Conservation (phyloP, 2,797 vertebrate species). For the Ceyx erithaca region DNA sequence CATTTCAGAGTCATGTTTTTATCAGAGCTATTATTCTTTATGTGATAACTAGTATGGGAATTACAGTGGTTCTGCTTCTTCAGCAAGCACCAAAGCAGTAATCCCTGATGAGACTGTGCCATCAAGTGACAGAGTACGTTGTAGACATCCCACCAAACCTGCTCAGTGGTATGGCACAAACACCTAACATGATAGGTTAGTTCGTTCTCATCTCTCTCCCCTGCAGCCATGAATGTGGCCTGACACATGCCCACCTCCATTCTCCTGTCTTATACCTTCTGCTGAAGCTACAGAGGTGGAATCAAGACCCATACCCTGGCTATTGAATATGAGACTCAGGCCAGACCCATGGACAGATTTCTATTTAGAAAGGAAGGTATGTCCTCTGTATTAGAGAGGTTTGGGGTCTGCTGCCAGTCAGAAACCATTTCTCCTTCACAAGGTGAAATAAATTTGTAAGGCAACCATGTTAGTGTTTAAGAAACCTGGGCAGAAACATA, state of each 20-base stretch:
- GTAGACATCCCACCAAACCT: neutral
- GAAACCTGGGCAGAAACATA: neutral
- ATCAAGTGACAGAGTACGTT: neutral
- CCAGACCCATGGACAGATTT: neutral
- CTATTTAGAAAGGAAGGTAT: neutral
- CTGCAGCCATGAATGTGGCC: neutral
- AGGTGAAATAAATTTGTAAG: neutral
- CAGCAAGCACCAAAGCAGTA: neutral
- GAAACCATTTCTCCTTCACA: neutral
- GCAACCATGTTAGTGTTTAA: neutral
- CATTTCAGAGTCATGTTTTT: neutral
- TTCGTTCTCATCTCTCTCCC: neutral
- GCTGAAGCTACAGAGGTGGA: neutral
- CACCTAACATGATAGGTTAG: neutral
- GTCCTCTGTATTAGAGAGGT: neutral
- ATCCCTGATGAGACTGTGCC: neutral
- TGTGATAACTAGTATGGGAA: neutral
- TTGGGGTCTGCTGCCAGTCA: fast-evolving
- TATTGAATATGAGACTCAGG: neutral
- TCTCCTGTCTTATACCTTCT: neutral
- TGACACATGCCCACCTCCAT: neutral
- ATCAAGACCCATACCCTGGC: neutral
- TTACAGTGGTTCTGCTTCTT: neutral
- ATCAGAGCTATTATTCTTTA: neutral
- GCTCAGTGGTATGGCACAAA: neutral